Conservation (phyloP, 2,797 vertebrate species). For the Zalophus californianus region DNA sequence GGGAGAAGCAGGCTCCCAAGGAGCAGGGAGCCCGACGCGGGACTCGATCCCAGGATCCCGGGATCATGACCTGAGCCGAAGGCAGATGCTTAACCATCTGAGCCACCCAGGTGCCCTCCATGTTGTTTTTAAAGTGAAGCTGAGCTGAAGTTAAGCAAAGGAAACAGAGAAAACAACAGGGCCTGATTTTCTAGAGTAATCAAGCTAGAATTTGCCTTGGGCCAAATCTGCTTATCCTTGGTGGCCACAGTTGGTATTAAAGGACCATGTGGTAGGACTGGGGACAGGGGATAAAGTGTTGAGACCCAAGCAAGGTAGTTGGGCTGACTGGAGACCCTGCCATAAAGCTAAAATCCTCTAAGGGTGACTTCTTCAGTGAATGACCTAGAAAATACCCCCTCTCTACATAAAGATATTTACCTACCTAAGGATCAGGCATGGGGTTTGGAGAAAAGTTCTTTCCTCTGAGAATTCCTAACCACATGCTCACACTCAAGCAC, state of each 20-base stretch:
- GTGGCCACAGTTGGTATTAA: background rate
- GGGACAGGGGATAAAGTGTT: background rate
- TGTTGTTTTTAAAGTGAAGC: constrained; percentile 18
- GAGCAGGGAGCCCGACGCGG: too few species aligned
- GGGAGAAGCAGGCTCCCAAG: too few species aligned
- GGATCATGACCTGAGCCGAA: background rate
- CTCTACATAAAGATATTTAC: background rate
- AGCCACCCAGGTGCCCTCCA: background rate
- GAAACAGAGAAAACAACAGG: background rate
- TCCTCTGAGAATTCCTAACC: constrained; percentile 7
- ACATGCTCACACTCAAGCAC: background rate
- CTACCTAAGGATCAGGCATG: background rate
- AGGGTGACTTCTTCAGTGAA: background rate
- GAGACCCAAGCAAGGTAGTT: background rate
- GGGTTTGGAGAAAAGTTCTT: background rate
- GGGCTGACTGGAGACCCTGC: background rate
- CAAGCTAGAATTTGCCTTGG: constrained; percentile 3
- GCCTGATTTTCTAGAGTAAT: constrained; percentile 34
- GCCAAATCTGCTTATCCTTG: background rate
- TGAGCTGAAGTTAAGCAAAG: background rate
- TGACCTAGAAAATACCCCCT: background rate
- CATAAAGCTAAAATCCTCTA: constrained; percentile 17
- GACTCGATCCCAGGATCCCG: background rate
- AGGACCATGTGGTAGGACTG: background rate
- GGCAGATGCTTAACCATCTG: background rate